Percentiles rank a stretch among this genome's conserved stretches.
phyloP scores from a whole-genome alignment of 2,113 vertebrate genomes.

The Amphiprion percula region DNA sequence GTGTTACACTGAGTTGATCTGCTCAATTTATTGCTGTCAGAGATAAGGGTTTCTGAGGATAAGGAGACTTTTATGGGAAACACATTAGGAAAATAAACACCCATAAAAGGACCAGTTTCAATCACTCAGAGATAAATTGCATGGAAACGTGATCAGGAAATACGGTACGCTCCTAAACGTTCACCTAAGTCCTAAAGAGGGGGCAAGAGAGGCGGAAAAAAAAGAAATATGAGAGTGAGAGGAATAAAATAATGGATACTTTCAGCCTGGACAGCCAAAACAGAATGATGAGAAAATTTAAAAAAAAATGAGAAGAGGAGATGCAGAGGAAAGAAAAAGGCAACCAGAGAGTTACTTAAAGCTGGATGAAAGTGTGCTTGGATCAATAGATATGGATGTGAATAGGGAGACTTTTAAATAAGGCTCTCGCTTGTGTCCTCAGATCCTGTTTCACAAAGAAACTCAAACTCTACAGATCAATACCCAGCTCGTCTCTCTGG shows the following conservation, averaged over 20 bases:
- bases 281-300: conserved; percentile 29
- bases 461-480: conserved; percentile 77
- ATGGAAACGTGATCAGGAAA: conserved; percentile 57
- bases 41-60: conserved; percentile 65
- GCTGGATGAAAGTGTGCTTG: conserved; percentile 69
- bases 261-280: conserved; percentile 15
- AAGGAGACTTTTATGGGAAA: conserved; percentile 65
- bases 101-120: conserved; percentile 64
- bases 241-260: conserved; percentile 24
- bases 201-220: conserved; percentile 18
- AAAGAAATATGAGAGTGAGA: conserved; percentile 42
- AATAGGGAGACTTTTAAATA: conserved; percentile 81
- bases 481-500: conserved; percentile 62
- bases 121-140: conserved; percentile 62
- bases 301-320: conserved; percentile 31
- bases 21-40: conserved; percentile 73
- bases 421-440: conserved; percentile 67
- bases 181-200: conserved; percentile 37
- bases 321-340: conserved; percentile 38
- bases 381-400: conserved; percentile 82
- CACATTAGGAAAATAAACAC: conserved; percentile 71
- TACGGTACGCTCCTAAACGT: conserved; percentile 51
- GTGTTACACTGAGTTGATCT: conserved; percentile 55
- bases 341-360: conserved; percentile 73
- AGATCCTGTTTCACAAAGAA: conserved; percentile 82